Conservation (phyloP, 2,113 vertebrate species). For the Xyliphius kryptos region DNA sequence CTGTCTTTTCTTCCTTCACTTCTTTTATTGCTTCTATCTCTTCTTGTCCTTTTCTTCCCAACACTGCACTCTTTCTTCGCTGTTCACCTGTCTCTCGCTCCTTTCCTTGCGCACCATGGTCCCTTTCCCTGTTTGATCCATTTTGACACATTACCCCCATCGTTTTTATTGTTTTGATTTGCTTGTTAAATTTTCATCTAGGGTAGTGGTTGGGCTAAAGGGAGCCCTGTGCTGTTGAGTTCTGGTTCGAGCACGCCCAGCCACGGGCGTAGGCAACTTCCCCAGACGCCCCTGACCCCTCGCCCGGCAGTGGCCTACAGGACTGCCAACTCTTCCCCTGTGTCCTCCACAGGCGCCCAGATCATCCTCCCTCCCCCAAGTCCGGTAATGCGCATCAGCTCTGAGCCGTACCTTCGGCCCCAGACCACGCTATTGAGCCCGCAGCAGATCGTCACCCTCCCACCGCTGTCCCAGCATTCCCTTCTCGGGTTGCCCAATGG, state of each 20-base stretch:
- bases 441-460: slow-evolving; percentile 73
- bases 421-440: slow-evolving; percentile 63
- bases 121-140: slow-evolving; percentile 34
- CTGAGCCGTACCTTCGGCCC: slow-evolving; percentile 70
- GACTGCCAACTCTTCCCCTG: slow-evolving; percentile 88
- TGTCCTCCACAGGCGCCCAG: slow-evolving; percentile 72
- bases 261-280: slow-evolving; percentile 86
- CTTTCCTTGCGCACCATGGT: background rate
- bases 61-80: no score
- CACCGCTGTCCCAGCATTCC: slow-evolving; percentile 77
- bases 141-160: slow-evolving; percentile 48
- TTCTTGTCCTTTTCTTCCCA: no score
- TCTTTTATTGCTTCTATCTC: background rate
- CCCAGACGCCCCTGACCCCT: slow-evolving; percentile 84
- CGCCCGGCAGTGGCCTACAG: slow-evolving; percentile 88
- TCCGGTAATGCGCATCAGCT: slow-evolving; percentile 75
- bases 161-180: slow-evolving; percentile 73
- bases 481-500: slow-evolving; percentile 79
- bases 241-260: slow-evolving; percentile 85
- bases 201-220: slow-evolving; percentile 88
- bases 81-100: slow-evolving; percentile 40
- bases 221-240: slow-evolving; percentile 77
- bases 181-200: slow-evolving; percentile 83
- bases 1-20: background rate
- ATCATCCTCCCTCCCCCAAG: slow-evolving; percentile 63